phyloP scores from a whole-genome alignment of 1,140 invertebrate genomes.

The Lepidostoma basale region DNA sequence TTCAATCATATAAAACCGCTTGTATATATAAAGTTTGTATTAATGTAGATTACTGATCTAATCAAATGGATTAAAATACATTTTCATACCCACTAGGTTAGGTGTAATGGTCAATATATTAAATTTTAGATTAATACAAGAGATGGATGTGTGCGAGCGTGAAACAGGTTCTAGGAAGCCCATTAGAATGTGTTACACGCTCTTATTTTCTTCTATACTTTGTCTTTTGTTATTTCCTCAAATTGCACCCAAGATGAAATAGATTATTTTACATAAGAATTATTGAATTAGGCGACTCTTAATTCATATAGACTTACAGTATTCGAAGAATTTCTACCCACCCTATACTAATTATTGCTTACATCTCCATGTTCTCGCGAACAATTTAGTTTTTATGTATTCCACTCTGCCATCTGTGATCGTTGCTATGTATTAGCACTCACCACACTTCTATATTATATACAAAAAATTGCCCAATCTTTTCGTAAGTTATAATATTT shows the following conservation, averaged over 20 bases:
- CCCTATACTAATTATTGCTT: too few species aligned
- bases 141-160: not conserved
- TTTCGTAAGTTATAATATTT: constrained; percentile 1
- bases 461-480: not conserved
- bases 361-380: too few species aligned
- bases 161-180: not conserved
- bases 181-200: not conserved
- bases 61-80: constrained; percentile 3
- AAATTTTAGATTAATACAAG: not conserved
- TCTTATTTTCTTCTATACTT: too few species aligned
- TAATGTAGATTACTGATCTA: constrained; percentile 12
- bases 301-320: too few species aligned
- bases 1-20: constrained; percentile 19
- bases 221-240: not conserved
- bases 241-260: too few species aligned
- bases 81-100: constrained; percentile 26
- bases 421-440: too few species aligned
- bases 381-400: too few species aligned
- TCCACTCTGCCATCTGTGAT: too few species aligned
- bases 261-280: too few species aligned
- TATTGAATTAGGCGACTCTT: too few species aligned
- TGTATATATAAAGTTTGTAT: constrained; percentile 21
- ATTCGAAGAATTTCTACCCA: too few species aligned
- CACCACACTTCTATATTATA: not conserved
- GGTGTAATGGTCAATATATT: constrained; percentile 12